Evolutionary conservation across 1,140 invertebrate genomes (phyloP).

Genomic region (Pseudobourletiella spinata): DNA sequence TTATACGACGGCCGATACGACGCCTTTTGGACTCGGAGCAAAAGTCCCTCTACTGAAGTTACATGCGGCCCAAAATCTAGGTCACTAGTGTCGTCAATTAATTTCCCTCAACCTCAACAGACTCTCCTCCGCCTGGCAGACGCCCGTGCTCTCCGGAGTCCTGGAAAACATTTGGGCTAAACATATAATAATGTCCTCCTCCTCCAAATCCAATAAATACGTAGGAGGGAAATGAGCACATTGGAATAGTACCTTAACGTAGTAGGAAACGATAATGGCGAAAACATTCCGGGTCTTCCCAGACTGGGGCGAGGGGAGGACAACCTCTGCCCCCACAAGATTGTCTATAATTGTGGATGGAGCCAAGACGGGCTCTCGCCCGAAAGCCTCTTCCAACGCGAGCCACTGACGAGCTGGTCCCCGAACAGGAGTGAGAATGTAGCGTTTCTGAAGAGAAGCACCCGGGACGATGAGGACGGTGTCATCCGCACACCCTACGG

Average conservation of each 20-base stretch:
- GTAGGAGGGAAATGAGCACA: neutral
- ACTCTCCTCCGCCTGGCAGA: too few species aligned
- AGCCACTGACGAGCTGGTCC: slow-evolving; percentile 61
- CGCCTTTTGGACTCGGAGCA: too few species aligned
- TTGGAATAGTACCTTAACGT: slow-evolving; percentile 58
- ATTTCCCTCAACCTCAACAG: too few species aligned
- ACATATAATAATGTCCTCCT: too few species aligned
- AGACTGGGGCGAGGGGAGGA: neutral
- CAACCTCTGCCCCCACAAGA: slow-evolving; percentile 7
- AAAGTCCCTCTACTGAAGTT: too few species aligned
- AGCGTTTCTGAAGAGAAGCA: slow-evolving; percentile 61
- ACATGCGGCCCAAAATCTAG: too few species aligned
- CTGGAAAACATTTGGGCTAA: too few species aligned
- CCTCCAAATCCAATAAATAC: too few species aligned
- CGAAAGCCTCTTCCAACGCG: slow-evolving; percentile 30
- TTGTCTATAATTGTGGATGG: slow-evolving; percentile 30
- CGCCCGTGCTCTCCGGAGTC: too few species aligned
- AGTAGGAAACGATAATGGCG: slow-evolving; percentile 81
- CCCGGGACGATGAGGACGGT: slow-evolving; percentile 52
- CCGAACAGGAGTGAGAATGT: slow-evolving; percentile 75
- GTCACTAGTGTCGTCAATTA: too few species aligned
- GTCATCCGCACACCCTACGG: slow-evolving; percentile 63
- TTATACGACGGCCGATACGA: too few species aligned
- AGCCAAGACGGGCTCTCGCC: slow-evolving; percentile 29
- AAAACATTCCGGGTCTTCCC: slow-evolving; percentile 62